Base-by-base conservation (phyloP, 2,113 vertebrate genomes). In the Prunella fulvescens region DNA sequence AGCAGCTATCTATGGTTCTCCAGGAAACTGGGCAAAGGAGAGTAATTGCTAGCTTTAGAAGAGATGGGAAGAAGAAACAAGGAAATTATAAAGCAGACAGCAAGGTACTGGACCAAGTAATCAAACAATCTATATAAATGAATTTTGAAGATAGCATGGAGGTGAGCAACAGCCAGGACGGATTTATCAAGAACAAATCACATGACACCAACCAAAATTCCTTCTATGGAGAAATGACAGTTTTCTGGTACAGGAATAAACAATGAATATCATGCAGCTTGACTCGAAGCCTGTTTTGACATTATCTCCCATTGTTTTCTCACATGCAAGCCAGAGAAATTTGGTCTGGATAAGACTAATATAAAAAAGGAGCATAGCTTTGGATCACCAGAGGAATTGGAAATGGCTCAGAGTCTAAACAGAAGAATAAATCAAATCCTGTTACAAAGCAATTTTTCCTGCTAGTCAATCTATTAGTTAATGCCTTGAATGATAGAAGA, bases 221-320 rank as follows among this genome's bases (percentile, higher is more conserved):
- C 64, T 90, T 83, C 81, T 70, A 40, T 86, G 86, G 86, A 81
- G 39, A 81, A 58, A 69, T 74, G 76, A 66, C 67, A 88, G 62
- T 39, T 80, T 92, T 93, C 79, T 95, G 58, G 48, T 80, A 50
- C 8, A 71, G 72, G 56, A 93, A 74, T 65, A 91, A 94, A 90
- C 40, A 79, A 56, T 50, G 16, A 69, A 50, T 78, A 65, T 81
- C 58, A 51, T 58, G 45, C 60, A 86, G 54, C 76, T 86, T 73
- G 88, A 83, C 56, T 86, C 19, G 11, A 74, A 90, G 42, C 81
- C 65, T 90, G 45, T 88, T 96, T 92, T 95, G 86, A 92, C 82
- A 86, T 86, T 92, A 93, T 94, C 91, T 95, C 64, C 51, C 66
- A 62, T 37, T 74, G 16, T 44, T 92, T 95, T 92, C 71, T 93